Evolutionary conservation across 2,888 invertebrate genomes (phyloP).

Genomic region (Philopedon plagiatum): DNA sequence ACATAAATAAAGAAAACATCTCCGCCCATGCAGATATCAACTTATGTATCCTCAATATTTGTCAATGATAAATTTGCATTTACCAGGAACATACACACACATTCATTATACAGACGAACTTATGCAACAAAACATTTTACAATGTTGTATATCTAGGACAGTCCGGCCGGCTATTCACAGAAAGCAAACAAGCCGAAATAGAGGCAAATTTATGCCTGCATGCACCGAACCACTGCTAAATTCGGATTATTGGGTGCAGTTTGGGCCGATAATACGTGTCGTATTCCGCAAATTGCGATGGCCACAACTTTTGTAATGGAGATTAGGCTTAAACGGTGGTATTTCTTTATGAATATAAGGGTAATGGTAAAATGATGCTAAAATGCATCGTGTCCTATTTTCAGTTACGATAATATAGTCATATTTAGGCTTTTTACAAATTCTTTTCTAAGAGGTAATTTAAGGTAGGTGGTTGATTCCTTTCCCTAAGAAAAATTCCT

Average conservation of each 20-base stretch:
- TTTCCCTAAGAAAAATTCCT: too few relatives aligned
- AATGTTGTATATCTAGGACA: conserved; percentile 11
- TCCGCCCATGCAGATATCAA: background rate
- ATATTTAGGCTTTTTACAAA: too few relatives aligned
- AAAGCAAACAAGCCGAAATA: conserved; percentile 16
- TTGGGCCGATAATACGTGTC: background rate
- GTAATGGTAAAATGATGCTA: too few relatives aligned
- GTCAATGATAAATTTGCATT: conserved; percentile 3
- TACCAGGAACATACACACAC: conserved; percentile 16
- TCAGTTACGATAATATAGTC: too few relatives aligned
- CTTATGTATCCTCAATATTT: background rate
- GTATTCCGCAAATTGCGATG: background rate
- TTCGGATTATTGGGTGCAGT: conserved; percentile 1
- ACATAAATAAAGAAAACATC: background rate
- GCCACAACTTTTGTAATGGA: background rate
- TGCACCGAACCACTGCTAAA: background rate
- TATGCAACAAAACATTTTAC: conserved; percentile 5
- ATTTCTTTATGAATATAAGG: background rate
- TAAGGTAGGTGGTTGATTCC: too few relatives aligned
- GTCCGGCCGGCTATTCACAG: background rate
- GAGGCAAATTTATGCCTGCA: conserved; percentile 3
- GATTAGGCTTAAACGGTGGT: background rate
- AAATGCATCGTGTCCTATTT: too few relatives aligned
- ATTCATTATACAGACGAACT: background rate
- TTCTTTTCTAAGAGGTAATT: too few relatives aligned